Evolutionary conservation across 2,113 vertebrate species (phyloP), one percentile per base, ranked within the genome.

Genomic region (Climacteris rufus): DNA sequence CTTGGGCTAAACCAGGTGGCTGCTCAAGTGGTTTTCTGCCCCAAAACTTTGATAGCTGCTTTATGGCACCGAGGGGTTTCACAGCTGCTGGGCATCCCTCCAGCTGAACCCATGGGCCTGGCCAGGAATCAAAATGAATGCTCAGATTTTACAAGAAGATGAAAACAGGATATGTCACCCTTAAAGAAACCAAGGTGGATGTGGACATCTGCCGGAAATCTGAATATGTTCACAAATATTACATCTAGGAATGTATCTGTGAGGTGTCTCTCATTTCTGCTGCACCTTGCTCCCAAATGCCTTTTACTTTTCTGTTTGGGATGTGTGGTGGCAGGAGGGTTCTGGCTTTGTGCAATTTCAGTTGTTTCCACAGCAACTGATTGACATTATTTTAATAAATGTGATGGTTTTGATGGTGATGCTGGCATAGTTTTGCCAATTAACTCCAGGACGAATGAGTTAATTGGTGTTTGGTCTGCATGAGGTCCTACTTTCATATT

Each of bases 81-180:
- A 65, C 0, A 0, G 52, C n/a, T 70, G 31, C 37, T 0, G 0
- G 40, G 37, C 14, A 12, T 27, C 40, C 44, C 19, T 60, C 47
- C 0, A 0, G 3, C 28, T 11, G 28, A 61, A 52, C 1, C 3
- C 15, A 28, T 0, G 1, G 61, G 15, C 42, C 52, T 76, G 47
- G 22, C 39, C 0, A 0, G 31, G 83, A 59, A 42, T 31, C 4
- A 3, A 45, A 83, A 77, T 28, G 27, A 47, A 71, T 14, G n/a
- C n/a, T 84, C 59, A 49, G 37, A 44, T 74, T 70, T 65, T 90
- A 77, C 37, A 69, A 54, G 23, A 78, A 37, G 22, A 40, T 74
- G 33, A 78, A 60, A 82, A 52, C 17, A 39, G 31, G 9, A 1
- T 42, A 44, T 65, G 28, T 9, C 25, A 16, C 6, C 49, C 10